These are phyloP conservation scores for Borostomias antarcticus DNA, from an alignment of 2,797 vertebrate genomes.

Conservation along the genomic window DNA sequence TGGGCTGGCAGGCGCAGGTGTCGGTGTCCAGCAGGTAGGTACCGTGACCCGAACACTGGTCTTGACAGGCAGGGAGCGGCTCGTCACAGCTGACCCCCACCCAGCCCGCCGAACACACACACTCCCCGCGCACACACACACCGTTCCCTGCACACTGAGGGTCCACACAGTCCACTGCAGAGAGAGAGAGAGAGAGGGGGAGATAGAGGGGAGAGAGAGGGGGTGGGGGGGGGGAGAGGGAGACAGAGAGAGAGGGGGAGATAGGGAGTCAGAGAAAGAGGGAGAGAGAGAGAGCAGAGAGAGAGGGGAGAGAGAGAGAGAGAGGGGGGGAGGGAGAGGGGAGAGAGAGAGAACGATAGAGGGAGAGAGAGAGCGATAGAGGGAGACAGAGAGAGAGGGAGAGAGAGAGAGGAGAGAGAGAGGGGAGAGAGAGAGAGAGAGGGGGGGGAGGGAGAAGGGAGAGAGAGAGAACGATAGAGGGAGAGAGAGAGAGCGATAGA, in stretches of 20 bases:
- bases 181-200: constrained; percentile 37
- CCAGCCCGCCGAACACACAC: constrained; percentile 91
- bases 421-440: background rate
- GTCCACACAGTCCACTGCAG: constrained; percentile 88
- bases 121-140: constrained; percentile 90
- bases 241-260: background rate
- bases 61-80: constrained; percentile 88
- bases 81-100: constrained; percentile 89
- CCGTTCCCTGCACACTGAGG: constrained; percentile 89
- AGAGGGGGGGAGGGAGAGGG: background rate
- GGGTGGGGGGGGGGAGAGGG: background rate
- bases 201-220: constrained; percentile 10
- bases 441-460: background rate
- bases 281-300: background rate
- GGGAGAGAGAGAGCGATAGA: no score
- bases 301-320: background rate
- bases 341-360: background rate
- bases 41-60: constrained; percentile 92
- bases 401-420: background rate
- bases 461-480: background rate
- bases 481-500: no score
- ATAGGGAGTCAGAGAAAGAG: background rate
- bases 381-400: no score
- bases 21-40: constrained; percentile 88
- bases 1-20: constrained; percentile 89